Conservation (phyloP, 2,888 invertebrate species). For the Celastrina argiolus region DNA sequence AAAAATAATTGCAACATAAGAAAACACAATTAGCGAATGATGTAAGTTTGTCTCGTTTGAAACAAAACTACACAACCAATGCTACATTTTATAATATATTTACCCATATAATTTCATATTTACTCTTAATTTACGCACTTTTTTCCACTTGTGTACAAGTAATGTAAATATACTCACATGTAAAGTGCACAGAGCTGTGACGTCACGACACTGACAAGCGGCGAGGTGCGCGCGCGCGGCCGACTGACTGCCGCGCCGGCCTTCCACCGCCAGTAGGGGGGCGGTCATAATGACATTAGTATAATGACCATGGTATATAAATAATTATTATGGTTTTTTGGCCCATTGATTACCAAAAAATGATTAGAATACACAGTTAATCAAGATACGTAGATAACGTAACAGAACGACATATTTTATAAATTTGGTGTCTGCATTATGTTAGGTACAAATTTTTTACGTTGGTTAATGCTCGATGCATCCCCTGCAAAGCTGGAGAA, state of each 20-base stretch:
- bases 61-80: not conserved
- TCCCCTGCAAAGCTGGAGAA: too few species aligned
- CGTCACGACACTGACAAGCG: conserved; percentile 12
- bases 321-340: too few species aligned
- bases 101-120: not conserved
- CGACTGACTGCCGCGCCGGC: conserved; percentile 7
- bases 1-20: not conserved
- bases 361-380: not conserved
- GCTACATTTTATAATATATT: not conserved
- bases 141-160: not conserved
- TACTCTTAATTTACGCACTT: not conserved
- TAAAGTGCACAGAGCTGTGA: not conserved
- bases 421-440: too few species aligned
- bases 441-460: too few species aligned
- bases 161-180: not conserved
- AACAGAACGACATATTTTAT: too few species aligned
- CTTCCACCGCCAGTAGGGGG: not conserved
- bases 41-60: not conserved
- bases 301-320: too few species aligned
- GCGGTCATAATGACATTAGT: not conserved
- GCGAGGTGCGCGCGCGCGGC: conserved; percentile 19
- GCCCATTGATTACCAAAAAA: too few species aligned
- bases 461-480: too few species aligned
- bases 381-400: too few species aligned
- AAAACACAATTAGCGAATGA: not conserved